Conservation (phyloP, 2,888 invertebrate genomes). For the Junonia oenone region DNA sequence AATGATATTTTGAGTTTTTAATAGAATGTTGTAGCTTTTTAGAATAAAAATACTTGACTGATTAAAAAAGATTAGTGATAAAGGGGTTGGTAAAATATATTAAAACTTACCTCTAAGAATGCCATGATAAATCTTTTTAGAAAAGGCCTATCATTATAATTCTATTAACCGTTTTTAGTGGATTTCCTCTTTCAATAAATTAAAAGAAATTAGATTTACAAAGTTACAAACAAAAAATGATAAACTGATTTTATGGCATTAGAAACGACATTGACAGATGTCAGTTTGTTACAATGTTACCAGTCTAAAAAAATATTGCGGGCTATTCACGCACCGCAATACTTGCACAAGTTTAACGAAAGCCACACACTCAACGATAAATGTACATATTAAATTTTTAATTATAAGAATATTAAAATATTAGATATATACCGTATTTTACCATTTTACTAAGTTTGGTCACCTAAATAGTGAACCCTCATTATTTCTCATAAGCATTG, state of each 20-base stretch:
- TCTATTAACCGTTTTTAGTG: not conserved
- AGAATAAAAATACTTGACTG: not conserved
- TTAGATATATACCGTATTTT: too few species aligned
- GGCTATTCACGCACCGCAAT: too few species aligned
- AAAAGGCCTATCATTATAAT: slow-evolving; percentile 9
- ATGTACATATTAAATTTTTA: too few species aligned
- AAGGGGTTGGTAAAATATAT: not conserved
- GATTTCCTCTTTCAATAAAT: not conserved
- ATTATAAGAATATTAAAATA: too few species aligned
- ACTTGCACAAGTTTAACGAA: too few species aligned
- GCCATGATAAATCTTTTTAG: slow-evolving; percentile 44
- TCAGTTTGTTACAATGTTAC: too few species aligned
- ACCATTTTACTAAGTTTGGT: too few species aligned
- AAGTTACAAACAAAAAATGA: slow-evolving; percentile 14
- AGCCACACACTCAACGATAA: too few species aligned
- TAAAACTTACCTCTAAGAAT: slow-evolving; percentile 60
- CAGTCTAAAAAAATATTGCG: not conserved
- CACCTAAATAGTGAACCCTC: too few species aligned
- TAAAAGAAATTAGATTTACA: not conserved
- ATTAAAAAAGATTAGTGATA: not conserved
- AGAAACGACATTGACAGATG: not conserved
- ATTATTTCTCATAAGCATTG: too few species aligned
- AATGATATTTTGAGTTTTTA: too few species aligned
- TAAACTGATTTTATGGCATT: not conserved
- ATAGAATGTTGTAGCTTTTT: not conserved